Evolutionary conservation across 1,140 invertebrate species (phyloP).

Genomic region (Meloidogyne hapla): DNA sequence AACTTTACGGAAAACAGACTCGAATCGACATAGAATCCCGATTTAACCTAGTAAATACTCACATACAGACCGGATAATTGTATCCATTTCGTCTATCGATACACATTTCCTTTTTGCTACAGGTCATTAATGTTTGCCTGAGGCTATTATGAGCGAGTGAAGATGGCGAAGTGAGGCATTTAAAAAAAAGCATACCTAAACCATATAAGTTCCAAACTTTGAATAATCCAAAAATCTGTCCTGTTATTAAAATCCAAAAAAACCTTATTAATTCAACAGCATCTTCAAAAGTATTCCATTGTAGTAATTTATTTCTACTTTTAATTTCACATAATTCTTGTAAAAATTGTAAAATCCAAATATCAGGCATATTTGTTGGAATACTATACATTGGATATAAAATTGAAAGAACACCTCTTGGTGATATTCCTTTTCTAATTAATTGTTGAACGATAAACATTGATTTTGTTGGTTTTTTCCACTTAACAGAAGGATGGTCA

Average conservation of each 20-base stretch:
- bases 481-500: constrained; percentile 1
- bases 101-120: too few relatives aligned
- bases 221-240: too few relatives aligned
- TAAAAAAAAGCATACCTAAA: too few relatives aligned
- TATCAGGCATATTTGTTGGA: constrained; percentile 29
- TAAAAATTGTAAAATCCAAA: constrained; percentile 26
- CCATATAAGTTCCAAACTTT: too few relatives aligned
- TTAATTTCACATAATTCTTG: constrained; percentile 35
- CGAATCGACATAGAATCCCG: too few relatives aligned
- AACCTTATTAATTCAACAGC: constrained; percentile 48
- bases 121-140: too few relatives aligned
- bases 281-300: constrained; percentile 47
- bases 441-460: constrained; percentile 30
- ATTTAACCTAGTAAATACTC: too few relatives aligned
- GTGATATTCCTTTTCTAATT: constrained; percentile 26
- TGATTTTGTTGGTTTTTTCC: constrained; percentile 37
- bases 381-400: constrained; percentile 24
- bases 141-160: too few relatives aligned
- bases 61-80: too few relatives aligned
- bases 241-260: not conserved
- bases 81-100: too few relatives aligned
- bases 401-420: constrained; percentile 20
- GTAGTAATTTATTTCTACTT: constrained; percentile 39
- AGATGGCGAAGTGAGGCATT: too few relatives aligned
- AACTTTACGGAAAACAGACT: too few relatives aligned